Evolutionary conservation across 2,797 vertebrate genomes (phyloP), one percentile per base, ranked within the genome.

Genomic region (Hipposideros larvatus): DNA sequence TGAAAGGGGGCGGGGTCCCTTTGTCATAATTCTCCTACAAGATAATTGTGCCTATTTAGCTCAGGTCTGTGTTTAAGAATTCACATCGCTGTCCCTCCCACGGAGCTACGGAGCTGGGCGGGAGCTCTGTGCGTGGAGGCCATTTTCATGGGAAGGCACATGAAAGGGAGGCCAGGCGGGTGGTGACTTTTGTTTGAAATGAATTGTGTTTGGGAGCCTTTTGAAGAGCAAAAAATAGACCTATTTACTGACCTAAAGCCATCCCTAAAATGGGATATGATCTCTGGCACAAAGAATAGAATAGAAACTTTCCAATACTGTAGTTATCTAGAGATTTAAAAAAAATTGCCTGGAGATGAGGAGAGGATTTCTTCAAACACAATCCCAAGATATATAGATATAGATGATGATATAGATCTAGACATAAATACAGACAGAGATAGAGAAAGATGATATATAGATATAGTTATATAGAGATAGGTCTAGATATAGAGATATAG

Each of bases 161-260:
- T 88, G 90, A 96, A 97, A 96, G 68, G 57, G 84, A 97, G 90
- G 77, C 28, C 2, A 91, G 37, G 85, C 37, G 53, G 78, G 86
- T 88, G 96, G 94, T 41, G 70, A 63, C 89, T 91, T 91, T 84
- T 84, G 34, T 87, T 87, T 63, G 91, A 95, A 80, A 93, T 43
- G 51, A 74, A 94, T 92, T 96, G 90, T 97, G 73, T 90, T 79
- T 77, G 68, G 90, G 82, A 95, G 53, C 75, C 90, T 57, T 96
- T 89, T 96, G 55, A 97, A 89, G 61, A 95, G 74, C 78, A 91
- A 91, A 96, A 85, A 92, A 93, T 95, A 96, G 95, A 96, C n/a
- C 74, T 94, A 73, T 90, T 96, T 92, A 88, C 92, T 97, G 93
- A 97, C 92, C 91, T 80, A 95, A 94, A 91, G 24, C 70, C 48